Conservation (phyloP, 2,888 invertebrate species). For the Schizotus pectinicornis region DNA sequence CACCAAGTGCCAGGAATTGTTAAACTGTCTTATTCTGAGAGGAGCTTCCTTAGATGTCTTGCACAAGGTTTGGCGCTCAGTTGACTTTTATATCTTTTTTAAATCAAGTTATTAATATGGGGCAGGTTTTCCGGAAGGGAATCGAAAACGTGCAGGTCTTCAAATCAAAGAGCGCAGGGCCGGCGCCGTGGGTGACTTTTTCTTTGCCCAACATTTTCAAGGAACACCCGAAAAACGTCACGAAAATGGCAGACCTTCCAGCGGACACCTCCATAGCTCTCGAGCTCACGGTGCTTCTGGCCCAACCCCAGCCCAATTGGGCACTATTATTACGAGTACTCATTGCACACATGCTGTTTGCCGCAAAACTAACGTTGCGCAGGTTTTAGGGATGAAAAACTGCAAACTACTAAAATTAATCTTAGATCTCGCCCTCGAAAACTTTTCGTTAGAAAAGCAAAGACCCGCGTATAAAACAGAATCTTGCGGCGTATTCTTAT, state of each 20-base stretch:
- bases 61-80: constrained; percentile 68
- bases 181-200: constrained; percentile 75
- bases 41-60: constrained; percentile 78
- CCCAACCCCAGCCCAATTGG: constrained; percentile 83
- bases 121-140: constrained; percentile 64
- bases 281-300: constrained; percentile 73
- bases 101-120: constrained; percentile 11
- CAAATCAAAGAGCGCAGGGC: constrained; percentile 62
- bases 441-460: constrained; percentile 51
- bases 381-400: constrained; percentile 76
- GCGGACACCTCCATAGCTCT: constrained; percentile 69
- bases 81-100: constrained; percentile 5
- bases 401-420: constrained; percentile 69
- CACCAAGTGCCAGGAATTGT: constrained; percentile 80
- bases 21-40: constrained; percentile 74
- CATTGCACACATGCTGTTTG: too few relatives aligned
- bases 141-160: constrained; percentile 64
- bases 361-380: constrained; percentile 37
- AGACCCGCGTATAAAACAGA: constrained; percentile 39
- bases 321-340: constrained; percentile 73
- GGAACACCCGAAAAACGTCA: constrained; percentile 52
- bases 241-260: constrained; percentile 60
- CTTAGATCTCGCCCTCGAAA: constrained; percentile 61
- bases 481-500: constrained; percentile 72
- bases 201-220: constrained; percentile 69